Evolutionary conservation across 30 jellyfish, hydroid and myxozoan genomes (phyloP).

Genomic region (Aurelia sp.): DNA sequence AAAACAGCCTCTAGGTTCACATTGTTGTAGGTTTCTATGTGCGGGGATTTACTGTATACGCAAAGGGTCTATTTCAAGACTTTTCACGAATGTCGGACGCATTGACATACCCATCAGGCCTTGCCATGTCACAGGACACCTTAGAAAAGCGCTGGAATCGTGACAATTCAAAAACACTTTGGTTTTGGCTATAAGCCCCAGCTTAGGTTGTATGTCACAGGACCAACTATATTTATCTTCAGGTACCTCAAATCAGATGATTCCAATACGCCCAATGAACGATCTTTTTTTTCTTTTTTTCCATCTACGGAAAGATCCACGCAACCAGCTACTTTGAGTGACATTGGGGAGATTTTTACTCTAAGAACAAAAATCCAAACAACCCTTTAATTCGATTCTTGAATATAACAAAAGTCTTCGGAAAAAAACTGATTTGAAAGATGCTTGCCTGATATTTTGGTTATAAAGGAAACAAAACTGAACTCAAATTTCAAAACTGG

Average conservation of each 20-base stretch:
- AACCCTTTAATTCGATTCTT: slow-evolving; percentile 27
- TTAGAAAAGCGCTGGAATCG: not conserved
- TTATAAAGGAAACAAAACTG: no score
- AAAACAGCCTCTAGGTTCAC: no score
- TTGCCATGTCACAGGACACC: not conserved
- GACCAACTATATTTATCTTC: not conserved
- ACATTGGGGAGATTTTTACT: no score
- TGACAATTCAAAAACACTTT: not conserved
- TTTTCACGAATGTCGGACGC: not conserved
- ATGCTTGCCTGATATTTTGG: no score
- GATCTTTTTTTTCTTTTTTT: slow-evolving; percentile 30
- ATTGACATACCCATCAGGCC: not conserved
- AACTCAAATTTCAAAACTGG: no score
- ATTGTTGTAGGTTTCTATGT: no score
- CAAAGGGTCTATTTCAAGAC: not conserved
- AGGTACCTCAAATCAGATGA: slow-evolving; percentile 6
- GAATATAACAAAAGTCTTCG: no score
- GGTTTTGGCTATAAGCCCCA: no score
- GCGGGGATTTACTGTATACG: no score
- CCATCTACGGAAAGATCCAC: slow-evolving; percentile 20
- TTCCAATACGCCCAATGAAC: not conserved
- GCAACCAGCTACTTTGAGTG: slow-evolving; percentile 3
- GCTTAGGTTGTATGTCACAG: no score
- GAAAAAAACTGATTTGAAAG: no score
- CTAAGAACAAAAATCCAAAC: not conserved